Evolutionary conservation across 2,113 vertebrate genomes (phyloP), one percentile per base, ranked within the genome.

Genomic region (Melospiza melodia): DNA sequence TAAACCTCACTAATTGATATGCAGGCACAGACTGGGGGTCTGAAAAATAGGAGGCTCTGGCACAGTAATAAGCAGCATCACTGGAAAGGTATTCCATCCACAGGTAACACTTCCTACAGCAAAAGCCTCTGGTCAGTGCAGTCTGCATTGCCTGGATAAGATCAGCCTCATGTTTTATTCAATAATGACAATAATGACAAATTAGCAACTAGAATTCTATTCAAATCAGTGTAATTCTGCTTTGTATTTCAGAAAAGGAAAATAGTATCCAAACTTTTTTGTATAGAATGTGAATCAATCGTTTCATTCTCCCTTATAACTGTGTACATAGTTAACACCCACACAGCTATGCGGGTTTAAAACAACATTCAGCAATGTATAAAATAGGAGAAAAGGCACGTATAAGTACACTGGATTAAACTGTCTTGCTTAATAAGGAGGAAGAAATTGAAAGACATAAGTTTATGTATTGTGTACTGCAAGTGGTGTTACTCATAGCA

Each of bases 51-150:
- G 30, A n/a, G 11, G 43, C 12, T 69, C 16, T 58, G 41, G 59
- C 35, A 65, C 19, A 49, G 19, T 1, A 11, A 37, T 20, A 33
- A 77, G 37, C n/a, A 58, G 37, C 1, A 3, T 55, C 14, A 6
- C 58, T 76, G 35, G 33, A 49, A 87, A 68, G 30, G 18, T 55
- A 54, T 65, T 83, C 24, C 22, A 74, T 39, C 51, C 13, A 35
- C 1, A 0, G 8, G 14, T 76, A 66, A 58, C 0, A 0, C 46
- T 81, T 66, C 23, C 9, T 89, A 28, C 59, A 62, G 39, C 46
- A 90, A 73, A 62, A 62, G 46, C 3, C 1, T 69, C 69, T 69
- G 51, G 31, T 41, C 49, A 46, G 24, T 11, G 8, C 12, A 71
- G 18, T 77, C 39, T 41, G 43, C 1, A 0, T 37, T 79, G 48